A percentile compares a stretch with the other conserved stretches of the same genome.
Conservation (phyloP, 1,140 invertebrate species). For the Bombus breviceps region DNA sequence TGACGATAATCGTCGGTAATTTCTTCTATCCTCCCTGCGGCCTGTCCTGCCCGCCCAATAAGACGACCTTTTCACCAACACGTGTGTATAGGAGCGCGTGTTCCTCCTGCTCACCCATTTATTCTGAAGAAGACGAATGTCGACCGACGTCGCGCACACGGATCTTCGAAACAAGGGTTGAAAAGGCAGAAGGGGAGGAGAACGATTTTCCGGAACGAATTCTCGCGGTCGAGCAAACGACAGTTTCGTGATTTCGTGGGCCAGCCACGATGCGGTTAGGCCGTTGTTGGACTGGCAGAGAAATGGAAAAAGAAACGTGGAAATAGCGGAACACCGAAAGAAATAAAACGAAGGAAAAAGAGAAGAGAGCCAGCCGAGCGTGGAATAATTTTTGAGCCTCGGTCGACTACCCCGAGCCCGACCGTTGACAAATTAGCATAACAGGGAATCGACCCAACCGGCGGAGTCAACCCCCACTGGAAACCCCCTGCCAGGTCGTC, state of each 20-base stretch:
- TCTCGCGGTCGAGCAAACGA: not conserved
- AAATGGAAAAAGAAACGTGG: not conserved
- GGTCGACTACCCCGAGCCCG: slow-evolving; percentile 71
- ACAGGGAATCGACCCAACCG: slow-evolving; percentile 80
- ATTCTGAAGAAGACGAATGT: slow-evolving; percentile 46
- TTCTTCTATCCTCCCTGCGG: slow-evolving; percentile 9
- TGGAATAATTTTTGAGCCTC: slow-evolving; percentile 74
- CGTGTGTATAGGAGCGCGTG: slow-evolving; percentile 13
- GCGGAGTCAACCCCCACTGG: slow-evolving; percentile 74
- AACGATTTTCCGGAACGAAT: slow-evolving; percentile 47
- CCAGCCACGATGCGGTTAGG: not conserved
- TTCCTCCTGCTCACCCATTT: slow-evolving; percentile 21
- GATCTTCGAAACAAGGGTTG: slow-evolving; percentile 9
- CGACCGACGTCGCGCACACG: not conserved
- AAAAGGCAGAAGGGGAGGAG: not conserved
- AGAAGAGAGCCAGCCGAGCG: slow-evolving; percentile 54
- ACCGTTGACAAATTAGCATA: slow-evolving; percentile 82
- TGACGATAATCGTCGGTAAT: slow-evolving; percentile 63
- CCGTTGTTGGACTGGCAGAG: not conserved
- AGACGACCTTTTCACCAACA: slow-evolving; percentile 12
- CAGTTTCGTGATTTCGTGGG: not conserved
- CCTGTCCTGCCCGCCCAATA: not conserved
- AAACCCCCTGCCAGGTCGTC: slow-evolving; percentile 74
- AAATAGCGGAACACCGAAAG: not conserved
- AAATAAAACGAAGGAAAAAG: not conserved